A percentile compares a stretch with the other conserved stretches of the same genome.
Conservation (phyloP, 2,888 invertebrate genomes). For the Thalpophila matura region DNA sequence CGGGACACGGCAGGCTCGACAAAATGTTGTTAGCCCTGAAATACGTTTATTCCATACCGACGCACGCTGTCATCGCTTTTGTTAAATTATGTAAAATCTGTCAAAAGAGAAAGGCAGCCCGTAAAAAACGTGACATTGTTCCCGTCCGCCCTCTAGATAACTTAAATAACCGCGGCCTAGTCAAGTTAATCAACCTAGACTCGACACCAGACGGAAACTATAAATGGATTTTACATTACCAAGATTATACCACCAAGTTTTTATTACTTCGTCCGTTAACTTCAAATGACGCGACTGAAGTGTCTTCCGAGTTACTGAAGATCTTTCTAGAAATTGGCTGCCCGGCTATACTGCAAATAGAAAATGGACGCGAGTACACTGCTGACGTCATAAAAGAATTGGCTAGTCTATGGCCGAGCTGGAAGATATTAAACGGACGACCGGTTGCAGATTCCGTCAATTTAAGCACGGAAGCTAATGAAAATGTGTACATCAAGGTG, state of each 20-base stretch:
- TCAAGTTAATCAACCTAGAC: constrained; percentile 21
- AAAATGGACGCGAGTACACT: constrained; percentile 19
- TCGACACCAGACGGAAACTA: constrained; percentile 15
- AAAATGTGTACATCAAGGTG: not conserved
- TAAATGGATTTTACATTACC: constrained; percentile 42
- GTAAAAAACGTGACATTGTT: not conserved
- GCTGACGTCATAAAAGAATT: constrained; percentile 29
- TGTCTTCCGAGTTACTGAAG: constrained; percentile 34
- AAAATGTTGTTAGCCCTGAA: constrained; percentile 33
- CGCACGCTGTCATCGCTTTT: constrained; percentile 26
- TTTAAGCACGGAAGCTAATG: not conserved
- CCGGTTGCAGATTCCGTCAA: not conserved
- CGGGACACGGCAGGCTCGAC: constrained; percentile 48
- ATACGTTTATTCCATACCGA: constrained; percentile 29
- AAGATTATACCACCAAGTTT: constrained; percentile 30
- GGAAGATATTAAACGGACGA: constrained; percentile 31
- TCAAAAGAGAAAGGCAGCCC: not conserved
- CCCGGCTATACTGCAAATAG: constrained; percentile 22
- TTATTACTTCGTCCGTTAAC: constrained; percentile 33
- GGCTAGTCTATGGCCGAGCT: constrained; percentile 20
- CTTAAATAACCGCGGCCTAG: constrained; percentile 5
- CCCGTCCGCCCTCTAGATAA: not conserved
- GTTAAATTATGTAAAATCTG: constrained; percentile 28
- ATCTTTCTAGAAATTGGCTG: constrained; percentile 37
- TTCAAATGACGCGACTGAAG: constrained; percentile 3